A percentile compares a stretch with the other conserved stretches of the same genome.
Evolutionary conservation across 2,113 vertebrate genomes (phyloP).

Genomic region (Ophthalmotilapia sp.): DNA sequence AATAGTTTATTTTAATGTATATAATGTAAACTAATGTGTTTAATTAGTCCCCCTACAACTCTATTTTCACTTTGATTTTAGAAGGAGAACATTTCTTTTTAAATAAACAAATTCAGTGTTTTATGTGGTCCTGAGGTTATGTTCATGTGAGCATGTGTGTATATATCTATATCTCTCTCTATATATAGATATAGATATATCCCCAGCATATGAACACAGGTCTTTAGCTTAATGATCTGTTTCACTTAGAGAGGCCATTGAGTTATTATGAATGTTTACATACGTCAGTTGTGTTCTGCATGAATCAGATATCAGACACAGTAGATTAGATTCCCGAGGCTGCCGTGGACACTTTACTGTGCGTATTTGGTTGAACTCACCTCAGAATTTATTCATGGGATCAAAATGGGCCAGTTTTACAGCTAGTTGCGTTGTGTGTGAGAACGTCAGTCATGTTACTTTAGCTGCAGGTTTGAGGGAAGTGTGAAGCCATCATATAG

Average conservation of each 20-base stretch:
- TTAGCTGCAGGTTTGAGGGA: constrained; percentile 46
- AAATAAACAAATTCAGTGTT: background rate
- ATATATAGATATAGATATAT: background rate
- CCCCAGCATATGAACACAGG: background rate
- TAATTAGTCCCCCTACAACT: background rate
- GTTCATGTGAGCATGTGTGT: background rate
- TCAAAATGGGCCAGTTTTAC: background rate
- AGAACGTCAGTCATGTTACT: constrained; percentile 25
- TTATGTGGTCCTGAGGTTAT: background rate
- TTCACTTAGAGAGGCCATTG: background rate
- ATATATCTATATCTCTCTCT: background rate
- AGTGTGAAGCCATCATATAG: constrained; percentile 53
- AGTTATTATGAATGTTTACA: background rate
- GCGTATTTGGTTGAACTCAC: background rate
- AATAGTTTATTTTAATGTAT: background rate
- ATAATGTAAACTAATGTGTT: background rate
- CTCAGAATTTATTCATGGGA: background rate
- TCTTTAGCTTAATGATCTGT: background rate
- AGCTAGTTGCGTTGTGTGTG: background rate
- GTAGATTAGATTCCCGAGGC: background rate
- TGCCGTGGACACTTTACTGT: background rate
- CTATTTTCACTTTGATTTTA: background rate
- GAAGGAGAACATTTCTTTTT: background rate
- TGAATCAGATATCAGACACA: background rate
- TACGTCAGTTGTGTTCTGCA: background rate